phyloP scores from a whole-genome alignment of 2,113 vertebrate genomes.

The Sylvietta virens region DNA sequence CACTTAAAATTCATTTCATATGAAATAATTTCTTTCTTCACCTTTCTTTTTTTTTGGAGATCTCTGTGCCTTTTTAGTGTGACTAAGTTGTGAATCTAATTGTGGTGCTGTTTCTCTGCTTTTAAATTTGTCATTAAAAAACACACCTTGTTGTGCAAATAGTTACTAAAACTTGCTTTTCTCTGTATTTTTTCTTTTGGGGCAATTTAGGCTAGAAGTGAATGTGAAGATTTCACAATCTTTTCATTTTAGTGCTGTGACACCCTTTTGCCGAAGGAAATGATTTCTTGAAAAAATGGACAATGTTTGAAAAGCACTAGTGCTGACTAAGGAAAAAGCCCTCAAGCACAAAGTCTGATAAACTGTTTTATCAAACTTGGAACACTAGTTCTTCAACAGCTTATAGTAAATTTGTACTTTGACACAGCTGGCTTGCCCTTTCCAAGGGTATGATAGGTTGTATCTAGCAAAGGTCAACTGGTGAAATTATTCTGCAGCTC shows the following conservation, averaged over 20 bases:
- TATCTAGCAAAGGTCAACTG: neutral
- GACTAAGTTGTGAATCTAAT: neutral
- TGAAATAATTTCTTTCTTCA: neutral
- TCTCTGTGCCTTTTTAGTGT: neutral
- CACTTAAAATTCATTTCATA: neutral
- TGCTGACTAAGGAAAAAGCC: neutral
- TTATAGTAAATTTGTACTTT: neutral
- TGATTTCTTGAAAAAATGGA: neutral
- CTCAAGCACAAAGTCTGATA: neutral
- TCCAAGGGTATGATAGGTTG: neutral
- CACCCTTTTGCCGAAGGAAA: neutral
- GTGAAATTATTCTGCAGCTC: neutral
- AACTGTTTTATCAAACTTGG: neutral
- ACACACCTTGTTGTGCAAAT: neutral
- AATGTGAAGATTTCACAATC: neutral
- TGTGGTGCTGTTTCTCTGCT: neutral
- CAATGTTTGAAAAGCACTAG: neutral
- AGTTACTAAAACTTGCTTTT: neutral
- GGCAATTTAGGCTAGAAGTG: neutral
- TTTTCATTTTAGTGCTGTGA: neutral
- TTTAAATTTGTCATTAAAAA: neutral
- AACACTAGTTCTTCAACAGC: neutral
- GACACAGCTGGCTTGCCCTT: neutral
- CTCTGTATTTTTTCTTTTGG: neutral
- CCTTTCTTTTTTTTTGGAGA: neutral